Conservation (phyloP, 2,113 vertebrate species). For the Sapayoa aenigma region DNA sequence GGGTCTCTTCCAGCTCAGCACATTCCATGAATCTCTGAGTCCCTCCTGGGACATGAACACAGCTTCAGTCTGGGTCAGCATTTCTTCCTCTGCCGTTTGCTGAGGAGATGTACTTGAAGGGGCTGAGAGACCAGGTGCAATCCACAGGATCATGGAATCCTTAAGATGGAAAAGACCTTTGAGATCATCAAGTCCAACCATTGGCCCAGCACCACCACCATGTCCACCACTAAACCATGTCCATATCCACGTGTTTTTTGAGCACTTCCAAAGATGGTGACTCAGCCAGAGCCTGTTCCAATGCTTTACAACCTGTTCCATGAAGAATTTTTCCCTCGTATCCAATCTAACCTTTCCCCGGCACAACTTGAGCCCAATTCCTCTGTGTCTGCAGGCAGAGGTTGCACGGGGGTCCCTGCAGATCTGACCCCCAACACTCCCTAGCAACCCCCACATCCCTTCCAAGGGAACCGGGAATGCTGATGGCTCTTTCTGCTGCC, state of each 20-base stretch:
- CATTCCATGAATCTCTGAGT: neutral
- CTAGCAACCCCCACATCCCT: accelerated
- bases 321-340: neutral
- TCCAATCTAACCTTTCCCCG: neutral
- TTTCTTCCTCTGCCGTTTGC: neutral
- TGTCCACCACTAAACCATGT: neutral
- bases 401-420: neutral
- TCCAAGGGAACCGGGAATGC: neutral
- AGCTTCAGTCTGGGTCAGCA: too few relatives aligned
- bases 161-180: neutral
- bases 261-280: neutral
- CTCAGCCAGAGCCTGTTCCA: neutral
- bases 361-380: neutral
- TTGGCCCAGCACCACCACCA: neutral
- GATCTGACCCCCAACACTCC: neutral
- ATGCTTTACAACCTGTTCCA: neutral
- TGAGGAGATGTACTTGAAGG: neutral
- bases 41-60: neutral
- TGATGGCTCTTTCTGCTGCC: neutral
- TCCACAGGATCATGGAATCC: neutral
- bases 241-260: neutral
- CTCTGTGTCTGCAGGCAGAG: neutral
- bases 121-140: neutral
- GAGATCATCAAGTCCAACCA: neutral
- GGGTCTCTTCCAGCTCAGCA: neutral